Evolutionary conservation across 2,113 vertebrate genomes (phyloP).

Genomic region (Daphoenositta chrysoptera): DNA sequence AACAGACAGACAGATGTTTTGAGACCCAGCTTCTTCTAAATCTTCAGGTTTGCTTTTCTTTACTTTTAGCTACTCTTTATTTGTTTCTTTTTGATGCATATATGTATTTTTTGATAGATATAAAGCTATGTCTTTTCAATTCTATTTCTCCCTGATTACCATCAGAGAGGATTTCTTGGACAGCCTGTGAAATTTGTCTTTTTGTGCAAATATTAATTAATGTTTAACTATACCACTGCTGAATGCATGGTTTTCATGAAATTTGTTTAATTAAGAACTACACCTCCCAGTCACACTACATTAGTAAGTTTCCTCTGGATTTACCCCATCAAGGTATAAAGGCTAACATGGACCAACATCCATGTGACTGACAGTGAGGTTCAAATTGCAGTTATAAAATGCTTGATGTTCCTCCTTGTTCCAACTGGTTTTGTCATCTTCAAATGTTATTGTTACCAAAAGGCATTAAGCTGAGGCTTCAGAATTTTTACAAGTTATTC

Average conservation of each 20-base stretch:
- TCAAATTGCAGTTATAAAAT: not conserved
- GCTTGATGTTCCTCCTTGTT: not conserved
- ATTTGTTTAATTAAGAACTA: not conserved
- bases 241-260: not conserved
- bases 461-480: not conserved
- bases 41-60: not conserved
- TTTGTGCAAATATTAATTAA: not conserved
- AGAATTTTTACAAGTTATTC: slow-evolving; percentile 1
- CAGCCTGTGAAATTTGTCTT: not conserved
- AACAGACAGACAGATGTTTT: not conserved
- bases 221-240: not conserved
- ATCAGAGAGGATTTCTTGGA: not conserved
- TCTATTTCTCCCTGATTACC: not conserved
- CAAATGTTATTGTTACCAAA: not conserved
- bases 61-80: not conserved
- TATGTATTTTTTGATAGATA: not conserved
- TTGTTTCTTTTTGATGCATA: not conserved
- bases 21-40: not conserved
- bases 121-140: not conserved
- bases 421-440: not conserved
- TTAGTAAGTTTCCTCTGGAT: not conserved
- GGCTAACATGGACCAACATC: not conserved
- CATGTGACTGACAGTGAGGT: not conserved
- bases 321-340: not conserved
- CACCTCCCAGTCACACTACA: not conserved